A percentile compares a stretch with the other conserved stretches of the same genome.
These are phyloP conservation scores for Rallus crepitans DNA, from an alignment of 2,797 vertebrate species.

Conservation along the genomic window DNA sequence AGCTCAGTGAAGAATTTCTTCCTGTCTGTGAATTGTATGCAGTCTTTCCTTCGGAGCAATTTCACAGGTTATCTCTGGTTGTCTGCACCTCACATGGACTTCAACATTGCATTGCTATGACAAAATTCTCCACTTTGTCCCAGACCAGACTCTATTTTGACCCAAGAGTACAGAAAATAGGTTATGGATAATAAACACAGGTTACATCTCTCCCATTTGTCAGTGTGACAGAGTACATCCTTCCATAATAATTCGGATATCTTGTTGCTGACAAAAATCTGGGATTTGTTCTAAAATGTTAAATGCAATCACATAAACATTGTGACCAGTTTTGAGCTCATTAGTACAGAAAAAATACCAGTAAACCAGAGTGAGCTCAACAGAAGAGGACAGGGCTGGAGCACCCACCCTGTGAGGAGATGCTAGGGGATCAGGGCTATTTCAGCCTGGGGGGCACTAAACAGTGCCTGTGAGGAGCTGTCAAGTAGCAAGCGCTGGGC, in stretches of 20 bases:
- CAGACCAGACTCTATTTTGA: not conserved
- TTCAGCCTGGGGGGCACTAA: not conserved
- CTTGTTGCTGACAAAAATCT: not conserved
- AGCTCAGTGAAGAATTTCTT: not conserved
- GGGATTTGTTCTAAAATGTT: not conserved
- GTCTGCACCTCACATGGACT: not conserved
- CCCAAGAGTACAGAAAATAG: not conserved
- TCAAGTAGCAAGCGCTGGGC: fast-evolving
- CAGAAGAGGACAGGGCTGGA: not conserved
- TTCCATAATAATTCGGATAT: not conserved
- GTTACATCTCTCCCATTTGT: not conserved
- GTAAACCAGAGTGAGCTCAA: not conserved
- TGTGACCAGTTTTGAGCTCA: not conserved
- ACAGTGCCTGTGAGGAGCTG: fast-evolving
- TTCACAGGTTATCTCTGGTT: not conserved
- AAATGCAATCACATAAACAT: fast-evolving
- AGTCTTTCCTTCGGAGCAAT: not conserved
- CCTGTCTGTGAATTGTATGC: not conserved
- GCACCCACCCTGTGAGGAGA: not conserved
- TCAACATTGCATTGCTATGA: not conserved
- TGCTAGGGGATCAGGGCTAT: not conserved
- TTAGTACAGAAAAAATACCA: not conserved
- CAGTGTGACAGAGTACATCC: not conserved
- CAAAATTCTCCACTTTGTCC: not conserved
- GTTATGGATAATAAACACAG: not conserved